Conservation (phyloP, 1,140 invertebrate species). For the Macrotrachela quadricornifera region DNA sequence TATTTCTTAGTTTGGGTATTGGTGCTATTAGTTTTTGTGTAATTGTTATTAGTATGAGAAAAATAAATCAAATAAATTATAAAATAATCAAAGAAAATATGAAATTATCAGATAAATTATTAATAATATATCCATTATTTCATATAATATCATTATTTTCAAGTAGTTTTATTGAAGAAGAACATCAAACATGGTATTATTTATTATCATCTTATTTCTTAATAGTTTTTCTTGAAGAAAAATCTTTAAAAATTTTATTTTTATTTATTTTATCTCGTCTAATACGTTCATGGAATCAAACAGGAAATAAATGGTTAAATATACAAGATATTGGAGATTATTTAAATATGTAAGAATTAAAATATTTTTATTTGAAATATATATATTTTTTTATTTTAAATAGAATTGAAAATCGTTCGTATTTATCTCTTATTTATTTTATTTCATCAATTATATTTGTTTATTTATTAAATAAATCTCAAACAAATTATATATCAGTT, state of each 20-base stretch:
- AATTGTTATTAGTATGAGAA: too few relatives aligned
- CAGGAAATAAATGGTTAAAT: conserved; percentile 57
- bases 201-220: conserved; percentile 35
- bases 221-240: neutral
- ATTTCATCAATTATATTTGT: too few relatives aligned
- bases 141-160: conserved; percentile 13
- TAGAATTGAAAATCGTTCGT: neutral
- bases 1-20: too few relatives aligned
- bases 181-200: conserved; percentile 78
- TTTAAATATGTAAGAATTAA: conserved; percentile 18
- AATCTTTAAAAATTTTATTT: neutral
- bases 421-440: too few relatives aligned
- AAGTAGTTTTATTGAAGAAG: conserved; percentile 72
- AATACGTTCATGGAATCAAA: conserved; percentile 51
- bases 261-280: conserved; percentile 31
- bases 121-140: too few relatives aligned
- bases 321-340: conserved; percentile 32
- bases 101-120: too few relatives aligned
- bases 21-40: too few relatives aligned
- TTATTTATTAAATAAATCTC: too few relatives aligned
- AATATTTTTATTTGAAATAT: neutral
- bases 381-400: neutral
- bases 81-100: too few relatives aligned
- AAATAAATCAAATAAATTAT: too few relatives aligned
- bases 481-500: too few relatives aligned